Evolutionary conservation across 2,797 vertebrate species (phyloP).

Genomic region (Tarsius wallacei): DNA sequence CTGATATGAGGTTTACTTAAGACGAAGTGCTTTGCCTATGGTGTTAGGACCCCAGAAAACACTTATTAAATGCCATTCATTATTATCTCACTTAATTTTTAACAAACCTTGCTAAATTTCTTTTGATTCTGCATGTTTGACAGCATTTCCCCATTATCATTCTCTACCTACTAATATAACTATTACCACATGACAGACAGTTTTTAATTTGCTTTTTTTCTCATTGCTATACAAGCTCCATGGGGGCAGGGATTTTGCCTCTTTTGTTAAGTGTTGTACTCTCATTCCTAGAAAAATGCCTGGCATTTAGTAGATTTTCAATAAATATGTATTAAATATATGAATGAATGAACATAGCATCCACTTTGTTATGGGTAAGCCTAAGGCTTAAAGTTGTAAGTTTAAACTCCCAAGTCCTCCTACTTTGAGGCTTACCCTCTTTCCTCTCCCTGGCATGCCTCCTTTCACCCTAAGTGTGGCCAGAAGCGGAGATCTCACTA

Average conservation of each 20-base stretch:
- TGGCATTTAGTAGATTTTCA: background rate
- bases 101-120: background rate
- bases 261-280: background rate
- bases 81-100: constrained; percentile 14
- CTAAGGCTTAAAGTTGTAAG: background rate
- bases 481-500: background rate
- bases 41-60: constrained; percentile 26
- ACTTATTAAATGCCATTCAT: background rate
- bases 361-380: constrained; percentile 52
- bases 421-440: background rate
- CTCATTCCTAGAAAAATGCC: background rate
- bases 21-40: background rate
- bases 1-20: background rate
- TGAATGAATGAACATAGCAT: constrained; percentile 60
- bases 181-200: background rate
- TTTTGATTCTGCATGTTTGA: background rate
- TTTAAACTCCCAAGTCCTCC: background rate
- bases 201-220: background rate
- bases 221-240: background rate
- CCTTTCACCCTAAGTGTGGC: background rate
- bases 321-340: constrained; percentile 62
- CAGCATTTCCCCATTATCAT: background rate
- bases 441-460: background rate
- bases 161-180: background rate
- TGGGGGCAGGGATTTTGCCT: background rate